These are phyloP conservation scores for Hypotaenidia philippensis DNA, from an alignment of 2,797 vertebrate genomes.

Conservation along the genomic window DNA sequence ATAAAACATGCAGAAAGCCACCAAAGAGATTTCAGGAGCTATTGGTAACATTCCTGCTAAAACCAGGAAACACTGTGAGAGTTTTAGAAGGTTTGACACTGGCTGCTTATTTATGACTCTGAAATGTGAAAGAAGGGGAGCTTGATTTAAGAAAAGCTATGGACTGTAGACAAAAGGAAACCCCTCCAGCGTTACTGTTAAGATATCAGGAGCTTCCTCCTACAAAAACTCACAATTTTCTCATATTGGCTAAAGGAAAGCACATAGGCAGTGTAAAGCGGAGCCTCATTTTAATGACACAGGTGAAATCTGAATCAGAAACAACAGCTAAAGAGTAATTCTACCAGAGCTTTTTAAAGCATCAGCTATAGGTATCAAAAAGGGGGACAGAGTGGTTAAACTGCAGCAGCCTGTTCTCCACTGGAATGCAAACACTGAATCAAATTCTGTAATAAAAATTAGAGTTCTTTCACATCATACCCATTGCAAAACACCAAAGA, in stretches of 20 bases:
- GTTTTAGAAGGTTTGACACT: neutral
- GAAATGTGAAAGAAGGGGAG: neutral
- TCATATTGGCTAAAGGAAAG: neutral
- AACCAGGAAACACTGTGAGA: neutral
- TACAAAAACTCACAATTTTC: neutral
- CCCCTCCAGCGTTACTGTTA: neutral
- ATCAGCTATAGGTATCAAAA: neutral
- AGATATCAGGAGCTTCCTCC: neutral
- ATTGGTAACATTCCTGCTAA: neutral
- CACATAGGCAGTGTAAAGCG: neutral
- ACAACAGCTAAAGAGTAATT: neutral
- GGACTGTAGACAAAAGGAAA: neutral
- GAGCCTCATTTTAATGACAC: neutral
- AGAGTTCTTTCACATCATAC: neutral
- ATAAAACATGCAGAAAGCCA: neutral
- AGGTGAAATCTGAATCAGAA: neutral
- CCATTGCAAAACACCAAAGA: neutral
- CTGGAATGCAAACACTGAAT: neutral
- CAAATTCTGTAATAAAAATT: neutral
- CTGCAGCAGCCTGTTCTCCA: neutral
- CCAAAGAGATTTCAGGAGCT: neutral
- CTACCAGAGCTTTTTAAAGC: neutral
- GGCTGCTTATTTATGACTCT: neutral
- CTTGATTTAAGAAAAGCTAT: neutral
- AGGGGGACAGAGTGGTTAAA: neutral